Conservation (phyloP, 2,113 vertebrate genomes). For the Pygoscelis adeliae region DNA sequence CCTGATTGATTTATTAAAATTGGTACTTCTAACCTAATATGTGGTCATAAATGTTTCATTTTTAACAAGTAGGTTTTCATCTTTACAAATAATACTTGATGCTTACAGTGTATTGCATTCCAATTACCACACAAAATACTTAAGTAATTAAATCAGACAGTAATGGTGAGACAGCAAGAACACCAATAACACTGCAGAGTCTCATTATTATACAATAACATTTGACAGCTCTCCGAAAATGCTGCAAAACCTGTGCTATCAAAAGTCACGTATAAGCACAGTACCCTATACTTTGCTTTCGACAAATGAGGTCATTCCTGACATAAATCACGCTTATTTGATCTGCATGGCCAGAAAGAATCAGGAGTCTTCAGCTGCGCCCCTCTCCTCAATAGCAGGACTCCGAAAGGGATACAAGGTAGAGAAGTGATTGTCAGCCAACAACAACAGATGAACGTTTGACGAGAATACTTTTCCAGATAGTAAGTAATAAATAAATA, state of each 20-base stretch:
- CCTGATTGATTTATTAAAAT: background rate
- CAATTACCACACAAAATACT: background rate
- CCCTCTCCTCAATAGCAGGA: background rate
- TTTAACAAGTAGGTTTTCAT: background rate
- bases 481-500: background rate
- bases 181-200: background rate
- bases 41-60: background rate
- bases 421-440: background rate
- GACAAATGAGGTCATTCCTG: background rate
- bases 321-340: background rate
- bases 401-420: too few relatives aligned
- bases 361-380: background rate
- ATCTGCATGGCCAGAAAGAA: background rate
- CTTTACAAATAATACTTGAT: background rate
- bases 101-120: background rate
- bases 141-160: background rate
- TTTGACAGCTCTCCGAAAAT: background rate
- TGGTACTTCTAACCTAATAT: background rate
- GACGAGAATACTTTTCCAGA: background rate
- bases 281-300: background rate
- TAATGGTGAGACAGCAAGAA: background rate
- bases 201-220: background rate
- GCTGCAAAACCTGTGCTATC: background rate
- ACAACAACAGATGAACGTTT: background rate
- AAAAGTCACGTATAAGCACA: background rate